Conservation (phyloP, 2,797 vertebrate species). For the Sebastes steindachneri region DNA sequence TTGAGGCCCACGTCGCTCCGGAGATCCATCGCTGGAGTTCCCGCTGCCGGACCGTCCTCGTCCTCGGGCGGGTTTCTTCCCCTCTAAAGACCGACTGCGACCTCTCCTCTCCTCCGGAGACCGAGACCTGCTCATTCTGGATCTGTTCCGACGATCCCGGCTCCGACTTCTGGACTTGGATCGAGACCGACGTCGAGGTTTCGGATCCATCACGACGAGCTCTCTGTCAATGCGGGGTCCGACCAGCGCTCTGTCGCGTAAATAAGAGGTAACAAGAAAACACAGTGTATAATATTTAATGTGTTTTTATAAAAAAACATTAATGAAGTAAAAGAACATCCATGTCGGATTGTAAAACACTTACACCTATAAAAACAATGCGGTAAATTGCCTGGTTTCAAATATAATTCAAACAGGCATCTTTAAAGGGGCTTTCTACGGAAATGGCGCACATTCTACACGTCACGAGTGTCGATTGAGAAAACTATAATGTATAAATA, state of each 20-base stretch:
- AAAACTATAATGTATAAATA: slow-evolving; percentile 29
- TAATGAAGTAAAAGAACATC: rapidly evolving
- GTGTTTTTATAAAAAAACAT: not conserved
- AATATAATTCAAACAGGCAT: slow-evolving; percentile 16
- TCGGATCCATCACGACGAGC: slow-evolving; percentile 69
- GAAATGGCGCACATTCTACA: slow-evolving; percentile 18
- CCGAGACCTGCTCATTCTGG: slow-evolving; percentile 56
- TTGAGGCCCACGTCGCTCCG: slow-evolving; percentile 54
- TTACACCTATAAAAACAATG: rapidly evolving
- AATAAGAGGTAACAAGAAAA: slow-evolving; percentile 55
- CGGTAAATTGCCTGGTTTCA: rapidly evolving
- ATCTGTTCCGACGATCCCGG: slow-evolving; percentile 42
- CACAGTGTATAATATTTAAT: no score
- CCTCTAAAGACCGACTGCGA: slow-evolving; percentile 56
- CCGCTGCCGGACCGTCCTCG: slow-evolving; percentile 68
- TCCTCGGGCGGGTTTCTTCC: slow-evolving; percentile 38
- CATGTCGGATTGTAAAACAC: rapidly evolving
- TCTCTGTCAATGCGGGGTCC: slow-evolving; percentile 37
- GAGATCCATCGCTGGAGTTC: slow-evolving; percentile 63
- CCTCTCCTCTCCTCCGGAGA: slow-evolving; percentile 62
- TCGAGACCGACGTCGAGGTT: slow-evolving; percentile 62
- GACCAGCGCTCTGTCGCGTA: slow-evolving; percentile 63
- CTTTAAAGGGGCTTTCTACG: not conserved
- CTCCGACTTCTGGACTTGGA: slow-evolving; percentile 64
- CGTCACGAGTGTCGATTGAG: not conserved